Conservation (phyloP, 2,113 vertebrate genomes). For the Trematomus loennbergii region DNA sequence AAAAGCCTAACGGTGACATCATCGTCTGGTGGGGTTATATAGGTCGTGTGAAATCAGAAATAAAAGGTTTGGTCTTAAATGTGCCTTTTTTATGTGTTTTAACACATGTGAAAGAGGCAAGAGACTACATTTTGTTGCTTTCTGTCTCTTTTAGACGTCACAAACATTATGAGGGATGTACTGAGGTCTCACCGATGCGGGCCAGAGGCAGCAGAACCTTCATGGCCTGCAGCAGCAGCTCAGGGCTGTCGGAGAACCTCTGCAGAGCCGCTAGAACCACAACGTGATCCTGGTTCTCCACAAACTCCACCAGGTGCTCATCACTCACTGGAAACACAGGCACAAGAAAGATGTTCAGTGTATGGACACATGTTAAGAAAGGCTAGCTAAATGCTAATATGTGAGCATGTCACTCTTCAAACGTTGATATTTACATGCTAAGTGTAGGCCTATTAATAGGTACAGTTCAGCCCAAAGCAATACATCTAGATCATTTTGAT, state of each 20-base stretch:
- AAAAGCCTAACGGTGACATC: not conserved
- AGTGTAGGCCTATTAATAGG: no score
- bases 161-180: accelerated
- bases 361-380: not conserved
- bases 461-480: no score
- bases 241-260: constrained; percentile 85
- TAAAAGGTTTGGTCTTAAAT: not conserved
- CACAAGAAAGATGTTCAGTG: not conserved
- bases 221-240: constrained; percentile 87
- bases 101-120: no score
- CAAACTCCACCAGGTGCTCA: constrained; percentile 91
- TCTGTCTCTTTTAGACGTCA: not conserved
- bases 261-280: constrained; percentile 86
- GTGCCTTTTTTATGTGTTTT: no score
- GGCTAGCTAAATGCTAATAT: not conserved
- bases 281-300: constrained; percentile 92
- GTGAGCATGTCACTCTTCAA: no score
- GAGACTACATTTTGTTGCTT: not conserved
- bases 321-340: constrained; percentile 86
- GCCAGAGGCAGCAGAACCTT: constrained; percentile 90
- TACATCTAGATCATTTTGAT: no score
- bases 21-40: constrained; percentile 1
- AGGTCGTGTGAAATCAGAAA: not conserved
- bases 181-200: constrained; percentile 84
- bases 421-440: no score